Evolutionary conservation across 2,888 invertebrate genomes (phyloP), one percentile per base, ranked within the genome.

Genomic region (Lasius fuliginosus): DNA sequence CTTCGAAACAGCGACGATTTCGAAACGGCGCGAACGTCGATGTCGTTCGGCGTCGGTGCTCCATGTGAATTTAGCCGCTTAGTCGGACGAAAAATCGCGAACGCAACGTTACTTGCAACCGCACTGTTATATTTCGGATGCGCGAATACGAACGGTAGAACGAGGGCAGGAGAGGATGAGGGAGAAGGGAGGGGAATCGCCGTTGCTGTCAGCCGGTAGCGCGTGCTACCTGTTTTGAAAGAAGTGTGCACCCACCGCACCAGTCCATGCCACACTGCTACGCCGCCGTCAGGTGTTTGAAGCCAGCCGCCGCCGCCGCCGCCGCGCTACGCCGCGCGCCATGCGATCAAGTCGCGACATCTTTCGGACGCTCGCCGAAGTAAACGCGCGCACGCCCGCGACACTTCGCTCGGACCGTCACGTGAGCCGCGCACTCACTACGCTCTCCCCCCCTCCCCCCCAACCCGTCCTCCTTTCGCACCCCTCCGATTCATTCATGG

Each of bases 201-300:
- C 40, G 73, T 12, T 4, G 30, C 12, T 58, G 62, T 82, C 49
- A 83, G 27, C 60, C 68, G 75, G 74, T 82, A 83, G 77, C 88
- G 87, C 89, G 89, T 90, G 90, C 92, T 91, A 91, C 89, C 86
- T 88, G 90, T 92, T 90, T 93, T 91, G 88, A 90, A 93, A 92
- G 91, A 92, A 93, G 92, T 91, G 91, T 91, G 91, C 88, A 90
- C 90, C 91, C 92, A 90, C 92, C 93, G 90, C 94, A 94, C 94
- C 90, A 93, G 94, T 88, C 92, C 92, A 94, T 93, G 92, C 93
- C 89, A 92, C 94, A 94, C 94, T 94, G 94, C 91, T 91, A 90
- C 84, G 82, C 86, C 82, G 84, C 88, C 85, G 91, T 94, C 94
- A 94, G 94, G 94, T 94, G 94, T 94, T 94, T 94, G 92, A 90